Percentiles rank a stretch among this genome's conserved stretches.
Evolutionary conservation across 2,797 vertebrate species (phyloP).

Genomic region (Protonibea diacanthus): DNA sequence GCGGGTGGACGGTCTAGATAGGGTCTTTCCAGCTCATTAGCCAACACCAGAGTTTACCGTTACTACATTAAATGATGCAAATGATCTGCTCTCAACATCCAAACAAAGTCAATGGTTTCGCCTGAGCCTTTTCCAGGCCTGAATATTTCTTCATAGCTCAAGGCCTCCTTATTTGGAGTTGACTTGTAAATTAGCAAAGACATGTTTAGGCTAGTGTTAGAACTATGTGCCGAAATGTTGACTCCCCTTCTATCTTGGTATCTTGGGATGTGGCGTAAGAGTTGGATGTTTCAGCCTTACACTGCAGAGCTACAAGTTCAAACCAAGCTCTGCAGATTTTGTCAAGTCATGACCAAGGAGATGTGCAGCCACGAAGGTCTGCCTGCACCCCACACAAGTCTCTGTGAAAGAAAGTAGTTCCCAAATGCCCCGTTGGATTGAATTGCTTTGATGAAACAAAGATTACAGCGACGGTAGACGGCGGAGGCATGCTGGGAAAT

Average conservation of each 20-base stretch:
- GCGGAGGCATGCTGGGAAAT: constrained; percentile 50
- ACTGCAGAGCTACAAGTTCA: constrained; percentile 21
- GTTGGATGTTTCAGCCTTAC: neutral
- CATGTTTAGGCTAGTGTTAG: constrained; percentile 30
- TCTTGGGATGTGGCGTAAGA: constrained; percentile 5
- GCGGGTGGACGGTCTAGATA: too few species aligned
- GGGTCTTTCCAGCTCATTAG: neutral
- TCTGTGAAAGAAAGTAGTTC: neutral
- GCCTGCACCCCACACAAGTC: constrained; percentile 10
- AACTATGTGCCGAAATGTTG: constrained; percentile 7
- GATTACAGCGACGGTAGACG: neutral
- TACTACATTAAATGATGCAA: neutral
- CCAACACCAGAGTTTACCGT: neutral
- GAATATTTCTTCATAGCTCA: constrained; percentile 36
- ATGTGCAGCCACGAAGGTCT: neutral
- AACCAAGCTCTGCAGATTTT: constrained; percentile 4
- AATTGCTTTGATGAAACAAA: constrained; percentile 24
- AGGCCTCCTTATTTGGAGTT: constrained; percentile 34
- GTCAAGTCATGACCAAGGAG: neutral
- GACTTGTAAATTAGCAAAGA: neutral
- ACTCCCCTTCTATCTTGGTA: neutral
- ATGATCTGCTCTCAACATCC: neutral
- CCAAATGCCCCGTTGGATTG: neutral
- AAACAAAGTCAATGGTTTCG: neutral
- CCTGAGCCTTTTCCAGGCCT: neutral